Evolutionary conservation across 2,888 invertebrate species (phyloP).

Genomic region (Copidosoma aretas): DNA sequence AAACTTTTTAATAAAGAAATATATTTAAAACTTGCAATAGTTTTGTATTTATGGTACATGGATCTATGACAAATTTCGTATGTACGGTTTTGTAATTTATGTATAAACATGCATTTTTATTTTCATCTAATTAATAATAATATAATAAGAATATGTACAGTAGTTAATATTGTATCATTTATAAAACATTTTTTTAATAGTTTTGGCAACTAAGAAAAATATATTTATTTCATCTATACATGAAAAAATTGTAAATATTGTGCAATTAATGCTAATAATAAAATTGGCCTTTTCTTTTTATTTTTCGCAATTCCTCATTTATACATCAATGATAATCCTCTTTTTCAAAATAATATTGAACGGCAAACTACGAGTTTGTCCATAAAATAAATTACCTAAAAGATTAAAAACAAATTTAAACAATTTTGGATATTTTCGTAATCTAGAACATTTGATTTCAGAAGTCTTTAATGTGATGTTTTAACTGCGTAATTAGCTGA

Average conservation of each 20-base stretch:
- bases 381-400: not conserved
- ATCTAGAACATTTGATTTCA: not conserved
- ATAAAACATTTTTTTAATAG: slow-evolving; percentile 23
- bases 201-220: slow-evolving; percentile 17
- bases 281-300: slow-evolving; percentile 6
- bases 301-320: slow-evolving; percentile 22
- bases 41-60: slow-evolving; percentile 22
- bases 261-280: slow-evolving; percentile 18
- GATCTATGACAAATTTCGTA: slow-evolving; percentile 22
- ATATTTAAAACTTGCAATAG: slow-evolving; percentile 16
- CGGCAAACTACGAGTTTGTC: not conserved
- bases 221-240: slow-evolving; percentile 11
- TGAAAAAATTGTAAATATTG: slow-evolving; percentile 24
- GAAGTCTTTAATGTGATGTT: not conserved
- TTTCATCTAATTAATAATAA: not conserved
- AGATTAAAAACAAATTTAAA: not conserved
- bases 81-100: not conserved
- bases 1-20: too few species aligned
- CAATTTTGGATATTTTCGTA: not conserved
- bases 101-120: too few species aligned
- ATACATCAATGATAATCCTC: slow-evolving; percentile 9
- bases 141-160: slow-evolving; percentile 22
- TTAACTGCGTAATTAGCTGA: not conserved
- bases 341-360: slow-evolving; percentile 4
- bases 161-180: slow-evolving; percentile 11